A percentile compares a stretch with the other conserved stretches of the same genome.
phyloP scores from a whole-genome alignment of 2,113 vertebrate genomes.

The Illadopsis cleaveri region DNA sequence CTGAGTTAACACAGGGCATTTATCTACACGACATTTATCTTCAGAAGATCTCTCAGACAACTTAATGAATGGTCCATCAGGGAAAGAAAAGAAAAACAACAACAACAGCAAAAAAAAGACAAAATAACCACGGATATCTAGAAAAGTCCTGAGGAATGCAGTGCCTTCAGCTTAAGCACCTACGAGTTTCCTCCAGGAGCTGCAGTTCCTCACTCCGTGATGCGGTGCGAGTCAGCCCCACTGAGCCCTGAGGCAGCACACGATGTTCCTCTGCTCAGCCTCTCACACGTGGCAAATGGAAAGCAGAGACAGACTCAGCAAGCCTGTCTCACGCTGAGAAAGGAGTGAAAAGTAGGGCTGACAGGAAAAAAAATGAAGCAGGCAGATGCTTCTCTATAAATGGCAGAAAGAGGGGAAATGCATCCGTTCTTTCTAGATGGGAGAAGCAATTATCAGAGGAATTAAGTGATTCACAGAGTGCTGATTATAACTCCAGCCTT shows the following conservation, averaged over 20 bases:
- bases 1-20: not conserved
- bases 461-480: not conserved
- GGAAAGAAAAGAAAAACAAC: not conserved
- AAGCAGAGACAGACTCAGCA: slow-evolving; percentile 21
- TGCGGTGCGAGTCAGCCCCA: not conserved
- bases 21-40: slow-evolving; percentile 1
- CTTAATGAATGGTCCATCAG: not conserved
- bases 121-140: not conserved
- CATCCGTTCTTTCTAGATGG: not conserved
- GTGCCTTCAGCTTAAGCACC: not conserved
- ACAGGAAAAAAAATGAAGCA: not conserved
- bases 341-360: slow-evolving; percentile 32
- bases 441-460: slow-evolving; percentile 21
- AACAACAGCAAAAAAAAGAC: not conserved
- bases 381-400: not conserved
- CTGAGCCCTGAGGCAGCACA: not conserved
- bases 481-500: not conserved
- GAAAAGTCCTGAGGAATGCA: not conserved
- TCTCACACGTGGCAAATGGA: slow-evolving; percentile 21
- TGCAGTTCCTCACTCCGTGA: not conserved
- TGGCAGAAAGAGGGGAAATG: not conserved
- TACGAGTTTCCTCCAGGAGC: not conserved
- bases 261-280: slow-evolving; percentile 8
- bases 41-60: not conserved
- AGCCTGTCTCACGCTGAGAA: not conserved